phyloP scores from a whole-genome alignment of 2,797 vertebrate genomes.

The Streptopelia turtur region DNA sequence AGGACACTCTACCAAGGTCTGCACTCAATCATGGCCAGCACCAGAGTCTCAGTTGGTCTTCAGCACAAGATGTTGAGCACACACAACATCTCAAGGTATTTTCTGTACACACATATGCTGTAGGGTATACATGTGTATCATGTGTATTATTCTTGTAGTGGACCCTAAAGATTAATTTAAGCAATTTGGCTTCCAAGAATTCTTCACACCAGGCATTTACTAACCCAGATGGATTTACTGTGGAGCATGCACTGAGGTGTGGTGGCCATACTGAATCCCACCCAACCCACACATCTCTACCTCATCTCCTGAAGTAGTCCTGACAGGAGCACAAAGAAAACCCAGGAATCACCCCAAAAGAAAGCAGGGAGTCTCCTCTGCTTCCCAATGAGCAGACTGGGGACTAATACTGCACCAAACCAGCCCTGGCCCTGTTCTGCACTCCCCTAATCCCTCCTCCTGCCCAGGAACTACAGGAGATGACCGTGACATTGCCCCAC shows the following conservation, averaged over 20 bases:
- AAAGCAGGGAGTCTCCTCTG: neutral
- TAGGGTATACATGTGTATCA: neutral
- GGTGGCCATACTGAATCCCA: neutral
- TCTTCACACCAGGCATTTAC: neutral
- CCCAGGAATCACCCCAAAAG: neutral
- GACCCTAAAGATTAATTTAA: neutral
- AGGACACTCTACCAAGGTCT: rapidly evolving
- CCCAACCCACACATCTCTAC: neutral
- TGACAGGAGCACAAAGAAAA: neutral
- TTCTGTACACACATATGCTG: neutral
- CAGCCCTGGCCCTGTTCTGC: neutral
- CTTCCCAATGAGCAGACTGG: neutral
- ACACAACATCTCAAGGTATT: neutral
- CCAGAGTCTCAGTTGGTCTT: neutral
- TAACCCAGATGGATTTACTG: neutral
- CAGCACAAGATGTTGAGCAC: rapidly evolving
- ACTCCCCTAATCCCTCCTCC: neutral
- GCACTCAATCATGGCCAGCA: neutral
- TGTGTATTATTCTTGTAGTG: neutral
- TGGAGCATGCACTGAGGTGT: neutral
- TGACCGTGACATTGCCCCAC: neutral
- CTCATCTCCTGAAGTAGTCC: neutral
- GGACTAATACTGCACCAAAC: rapidly evolving
- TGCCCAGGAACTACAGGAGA: neutral
- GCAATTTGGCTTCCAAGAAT: neutral